Evolutionary conservation across 92 coral and sea anemone species (phyloP).

Genomic region (Pocillopora meandrina): DNA sequence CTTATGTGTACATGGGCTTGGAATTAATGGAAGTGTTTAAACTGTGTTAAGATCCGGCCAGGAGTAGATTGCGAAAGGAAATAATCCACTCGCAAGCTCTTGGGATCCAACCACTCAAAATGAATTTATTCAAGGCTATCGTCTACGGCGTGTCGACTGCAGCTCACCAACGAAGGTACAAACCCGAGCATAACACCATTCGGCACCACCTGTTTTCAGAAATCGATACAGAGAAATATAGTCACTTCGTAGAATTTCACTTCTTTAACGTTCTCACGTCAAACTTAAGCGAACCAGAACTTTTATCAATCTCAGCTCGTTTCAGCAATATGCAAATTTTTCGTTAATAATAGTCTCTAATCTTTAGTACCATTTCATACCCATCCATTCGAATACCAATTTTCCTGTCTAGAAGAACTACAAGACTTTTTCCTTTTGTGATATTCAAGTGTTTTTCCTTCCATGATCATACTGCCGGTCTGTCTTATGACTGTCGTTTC

Average conservation of each 20-base stretch:
- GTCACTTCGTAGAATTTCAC: not conserved
- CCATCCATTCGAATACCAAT: not conserved
- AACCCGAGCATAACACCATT: not conserved
- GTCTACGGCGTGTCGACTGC: not conserved
- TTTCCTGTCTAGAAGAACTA: too few relatives aligned
- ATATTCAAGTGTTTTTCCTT: too few relatives aligned
- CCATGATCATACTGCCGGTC: too few relatives aligned
- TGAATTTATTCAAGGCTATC: not conserved
- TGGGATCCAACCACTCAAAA: constrained; percentile 7
- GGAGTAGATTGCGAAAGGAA: not conserved
- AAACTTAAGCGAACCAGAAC: not conserved
- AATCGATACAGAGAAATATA: not conserved
- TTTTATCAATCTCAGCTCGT: not conserved
- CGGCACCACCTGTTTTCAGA: constrained; percentile 10
- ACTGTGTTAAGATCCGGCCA: not conserved
- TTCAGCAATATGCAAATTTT: not conserved
- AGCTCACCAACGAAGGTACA: not conserved
- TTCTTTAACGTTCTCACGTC: not conserved
- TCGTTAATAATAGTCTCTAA: not conserved
- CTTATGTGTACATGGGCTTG: not conserved
- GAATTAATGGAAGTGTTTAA: constrained; percentile 13
- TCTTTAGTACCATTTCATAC: not conserved
- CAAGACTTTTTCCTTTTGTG: too few relatives aligned
- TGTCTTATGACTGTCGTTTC: too few relatives aligned
- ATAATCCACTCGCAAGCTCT: not conserved